These are phyloP conservation scores for Acinonyx jubatus DNA, from an alignment of 2,113 vertebrate genomes.

Conservation along the genomic window DNA sequence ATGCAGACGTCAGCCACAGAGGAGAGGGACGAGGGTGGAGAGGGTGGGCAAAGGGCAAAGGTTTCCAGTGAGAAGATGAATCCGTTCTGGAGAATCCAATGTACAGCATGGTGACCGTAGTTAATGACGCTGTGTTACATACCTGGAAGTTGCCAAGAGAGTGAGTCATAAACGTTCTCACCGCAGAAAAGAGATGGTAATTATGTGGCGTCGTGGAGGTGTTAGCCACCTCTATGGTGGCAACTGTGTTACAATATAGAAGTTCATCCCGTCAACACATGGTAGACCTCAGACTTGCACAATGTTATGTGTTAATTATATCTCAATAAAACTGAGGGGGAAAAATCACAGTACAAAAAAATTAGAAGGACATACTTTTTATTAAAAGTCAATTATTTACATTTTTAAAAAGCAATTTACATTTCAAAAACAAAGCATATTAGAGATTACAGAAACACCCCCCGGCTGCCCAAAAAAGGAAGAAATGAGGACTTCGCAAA, in stretches of 20 bases:
- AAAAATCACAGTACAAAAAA: neutral
- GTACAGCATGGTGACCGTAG: neutral
- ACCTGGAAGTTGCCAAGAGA: neutral
- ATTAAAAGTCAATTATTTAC: neutral
- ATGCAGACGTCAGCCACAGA: neutral
- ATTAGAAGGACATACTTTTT: neutral
- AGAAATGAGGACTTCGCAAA: neutral
- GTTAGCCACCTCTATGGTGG: accelerated
- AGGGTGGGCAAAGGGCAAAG: too few species aligned
- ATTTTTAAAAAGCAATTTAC: neutral
- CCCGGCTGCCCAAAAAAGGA: too few species aligned
- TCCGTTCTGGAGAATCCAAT: accelerated
- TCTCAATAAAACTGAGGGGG: neutral
- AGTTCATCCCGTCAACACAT: too few species aligned
- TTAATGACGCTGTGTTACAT: accelerated
- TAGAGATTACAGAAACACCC: neutral
- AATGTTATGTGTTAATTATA: too few species aligned
- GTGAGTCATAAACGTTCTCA: neutral
- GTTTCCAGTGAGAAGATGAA: neutral
- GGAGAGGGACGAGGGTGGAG: neutral
- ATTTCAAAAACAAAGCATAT: neutral
- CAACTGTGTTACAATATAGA: neutral
- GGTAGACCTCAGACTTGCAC: neutral
- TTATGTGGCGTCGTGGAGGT: neutral
- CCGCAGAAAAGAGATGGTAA: neutral